phyloP scores from a whole-genome alignment of 2,888 invertebrate species.

The Pyrgus malvae region DNA sequence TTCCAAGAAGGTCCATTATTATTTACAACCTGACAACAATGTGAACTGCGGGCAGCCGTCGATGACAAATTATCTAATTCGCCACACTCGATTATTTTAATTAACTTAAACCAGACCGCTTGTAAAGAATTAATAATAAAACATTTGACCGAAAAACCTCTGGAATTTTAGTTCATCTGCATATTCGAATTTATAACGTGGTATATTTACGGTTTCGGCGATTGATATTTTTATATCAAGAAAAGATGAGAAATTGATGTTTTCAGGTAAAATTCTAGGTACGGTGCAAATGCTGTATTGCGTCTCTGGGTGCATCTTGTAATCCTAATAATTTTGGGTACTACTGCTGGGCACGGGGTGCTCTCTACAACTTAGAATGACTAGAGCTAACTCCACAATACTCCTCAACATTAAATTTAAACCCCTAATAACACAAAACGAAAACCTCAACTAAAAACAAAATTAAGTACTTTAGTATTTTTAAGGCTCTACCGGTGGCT shows the following conservation, averaged over 20 bases:
- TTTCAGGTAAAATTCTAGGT: too few relatives aligned
- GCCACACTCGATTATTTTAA: slow-evolving; percentile 67
- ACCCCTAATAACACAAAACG: not conserved
- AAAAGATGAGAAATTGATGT: too few relatives aligned
- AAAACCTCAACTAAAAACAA: not conserved
- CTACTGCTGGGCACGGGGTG: too few relatives aligned
- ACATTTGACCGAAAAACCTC: not conserved
- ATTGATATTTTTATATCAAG: not conserved
- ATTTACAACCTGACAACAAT: slow-evolving; percentile 61
- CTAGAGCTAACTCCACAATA: too few relatives aligned
- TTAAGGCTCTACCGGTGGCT: slow-evolving; percentile 26
- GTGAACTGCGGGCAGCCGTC: slow-evolving; percentile 42
- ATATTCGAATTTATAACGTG: not conserved
- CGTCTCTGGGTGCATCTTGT: too few relatives aligned
- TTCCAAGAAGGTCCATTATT: slow-evolving; percentile 66
- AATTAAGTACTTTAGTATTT: not conserved
- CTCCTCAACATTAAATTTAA: not conserved
- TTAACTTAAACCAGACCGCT: slow-evolving; percentile 42
- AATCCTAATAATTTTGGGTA: too few relatives aligned
- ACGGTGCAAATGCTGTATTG: too few relatives aligned
- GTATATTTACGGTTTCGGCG: not conserved
- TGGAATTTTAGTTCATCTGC: slow-evolving; percentile 3
- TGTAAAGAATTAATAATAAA: slow-evolving; percentile 12
- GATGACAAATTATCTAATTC: slow-evolving; percentile 77
- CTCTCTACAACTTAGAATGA: too few relatives aligned